Evolutionary conservation across 2,797 vertebrate species (phyloP), one percentile per base, ranked within the genome.

Genomic region (Falco peregrinus): DNA sequence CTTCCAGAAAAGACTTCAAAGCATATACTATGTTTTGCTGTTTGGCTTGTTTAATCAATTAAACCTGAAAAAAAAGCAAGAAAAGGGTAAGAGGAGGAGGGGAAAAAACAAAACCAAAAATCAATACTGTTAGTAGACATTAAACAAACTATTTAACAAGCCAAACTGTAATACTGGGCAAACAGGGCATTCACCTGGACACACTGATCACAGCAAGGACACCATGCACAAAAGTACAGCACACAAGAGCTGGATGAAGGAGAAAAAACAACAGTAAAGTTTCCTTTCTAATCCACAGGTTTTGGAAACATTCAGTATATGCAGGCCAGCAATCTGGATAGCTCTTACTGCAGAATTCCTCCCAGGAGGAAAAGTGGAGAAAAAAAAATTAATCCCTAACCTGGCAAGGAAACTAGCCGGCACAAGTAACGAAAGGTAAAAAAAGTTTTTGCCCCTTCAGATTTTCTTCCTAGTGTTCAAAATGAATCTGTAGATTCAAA

Each of bases 101-200:
- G 17, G 48, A 35, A 64, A 60, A 80, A 90, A 70, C 57, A 71
- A 95, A 87, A 74, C 67, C 8, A n/a, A 89, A 96, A 97, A 96
- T 96, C 96, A 94, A 96, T 97, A 90, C 22, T 71, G 71, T 92
- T 79, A 57, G 70, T 59, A 90, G 84, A 97, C 87, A 93, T 95
- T 94, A 94, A 95, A 96, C 92, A 76, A 92, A 93, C 33, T 89
- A 91, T 95, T 95, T 95, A 76, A 95, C 92, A 79, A 97, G 75
- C 76, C 76, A 75, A 97, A 90, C 75, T 82, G n/a, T 51, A 77
- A 89, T 73, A 87, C 67, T 78, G 84, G 77, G 77, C 90, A 91
- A 96, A 96, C n/a, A 95, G 96, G 97, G 54, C 95, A 96, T 95
- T 97, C 92, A 97, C 91, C 92, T 85, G 87, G 91, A 97, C 37